A percentile compares a stretch with the other conserved stretches of the same genome.
Evolutionary conservation across 30 jellyfish, hydroid and myxozoan species (phyloP).

Genomic region (Catostylus mosaicus): DNA sequence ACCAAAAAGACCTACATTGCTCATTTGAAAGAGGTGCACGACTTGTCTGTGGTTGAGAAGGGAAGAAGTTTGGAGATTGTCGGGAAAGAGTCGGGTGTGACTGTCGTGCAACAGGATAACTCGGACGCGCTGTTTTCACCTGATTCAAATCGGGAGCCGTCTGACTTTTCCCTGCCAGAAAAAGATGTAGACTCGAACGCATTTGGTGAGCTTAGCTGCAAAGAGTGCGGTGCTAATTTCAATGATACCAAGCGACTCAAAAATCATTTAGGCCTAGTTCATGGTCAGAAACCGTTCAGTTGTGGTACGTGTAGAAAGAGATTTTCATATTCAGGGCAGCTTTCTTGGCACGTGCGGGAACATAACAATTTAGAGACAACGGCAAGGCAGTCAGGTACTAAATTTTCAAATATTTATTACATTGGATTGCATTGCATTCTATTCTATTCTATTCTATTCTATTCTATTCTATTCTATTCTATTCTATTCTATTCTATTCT

Average conservation of each 20-base stretch:
- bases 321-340: constrained; percentile 81
- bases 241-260: constrained; percentile 66
- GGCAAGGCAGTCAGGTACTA: background rate
- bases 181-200: background rate
- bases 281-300: constrained; percentile 75
- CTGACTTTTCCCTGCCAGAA: background rate
- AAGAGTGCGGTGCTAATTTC: constrained; percentile 66
- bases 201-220: constrained; percentile 30
- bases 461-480: too few species aligned
- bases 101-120: background rate
- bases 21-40: constrained; percentile 67
- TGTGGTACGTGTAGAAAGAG: constrained; percentile 63
- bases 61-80: constrained; percentile 66
- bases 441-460: too few species aligned
- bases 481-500: too few species aligned
- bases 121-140: background rate
- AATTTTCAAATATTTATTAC: too few species aligned
- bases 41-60: constrained; percentile 59
- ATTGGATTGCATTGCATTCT: too few species aligned
- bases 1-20: constrained; percentile 75
- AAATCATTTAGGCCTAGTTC: constrained; percentile 75
- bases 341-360: constrained; percentile 77
- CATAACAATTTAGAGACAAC: background rate
- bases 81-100: constrained; percentile 25
- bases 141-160: background rate